Conservation (phyloP, 2,113 vertebrate genomes). For the Tragelaphus scriptus region DNA sequence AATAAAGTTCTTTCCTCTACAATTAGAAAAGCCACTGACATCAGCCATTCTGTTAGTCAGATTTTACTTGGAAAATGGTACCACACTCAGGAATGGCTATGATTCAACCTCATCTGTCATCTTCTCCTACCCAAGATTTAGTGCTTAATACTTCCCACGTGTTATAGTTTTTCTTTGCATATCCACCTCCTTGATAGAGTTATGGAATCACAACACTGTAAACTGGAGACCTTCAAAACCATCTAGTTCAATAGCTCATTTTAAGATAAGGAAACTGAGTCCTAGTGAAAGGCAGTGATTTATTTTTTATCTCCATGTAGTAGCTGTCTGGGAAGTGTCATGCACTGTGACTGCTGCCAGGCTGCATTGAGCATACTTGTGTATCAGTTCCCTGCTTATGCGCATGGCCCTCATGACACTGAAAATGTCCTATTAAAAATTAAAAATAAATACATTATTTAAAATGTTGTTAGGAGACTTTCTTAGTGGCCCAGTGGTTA, state of each 20-base stretch:
- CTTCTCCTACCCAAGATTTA: neutral
- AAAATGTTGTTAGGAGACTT: neutral
- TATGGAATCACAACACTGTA: neutral
- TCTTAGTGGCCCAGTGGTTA: neutral
- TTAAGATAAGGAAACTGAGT: neutral
- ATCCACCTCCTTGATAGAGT: neutral
- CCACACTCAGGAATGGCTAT: neutral
- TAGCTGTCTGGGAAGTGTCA: neutral
- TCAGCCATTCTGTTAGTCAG: neutral
- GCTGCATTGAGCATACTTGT: neutral
- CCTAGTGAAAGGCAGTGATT: neutral
- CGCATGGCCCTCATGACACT: neutral
- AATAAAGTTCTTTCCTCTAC: neutral
- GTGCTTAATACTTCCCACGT: neutral
- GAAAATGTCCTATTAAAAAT: neutral
- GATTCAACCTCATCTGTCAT: neutral
- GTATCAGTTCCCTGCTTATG: neutral
- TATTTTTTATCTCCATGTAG: neutral
- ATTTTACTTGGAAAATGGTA: neutral
- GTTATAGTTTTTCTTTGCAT: neutral
- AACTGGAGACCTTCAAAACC: neutral
- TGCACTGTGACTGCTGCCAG: neutral
- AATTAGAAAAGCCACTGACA: neutral
- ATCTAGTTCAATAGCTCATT: neutral
- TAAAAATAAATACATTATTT: neutral